phyloP scores from a whole-genome alignment of 2,888 invertebrate genomes.

The Leistus spinibarbis region DNA sequence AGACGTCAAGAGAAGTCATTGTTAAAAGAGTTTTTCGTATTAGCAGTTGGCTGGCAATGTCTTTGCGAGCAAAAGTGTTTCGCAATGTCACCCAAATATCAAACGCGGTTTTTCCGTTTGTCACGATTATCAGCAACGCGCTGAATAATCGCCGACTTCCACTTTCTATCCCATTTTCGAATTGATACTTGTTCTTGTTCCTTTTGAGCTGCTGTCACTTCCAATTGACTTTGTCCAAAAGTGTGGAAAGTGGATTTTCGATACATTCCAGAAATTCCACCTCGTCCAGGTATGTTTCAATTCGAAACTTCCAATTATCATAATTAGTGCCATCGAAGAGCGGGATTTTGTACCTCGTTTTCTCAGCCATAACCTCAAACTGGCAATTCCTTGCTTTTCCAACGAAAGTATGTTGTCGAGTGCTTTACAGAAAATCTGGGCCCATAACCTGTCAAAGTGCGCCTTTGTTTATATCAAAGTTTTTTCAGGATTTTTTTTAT shows the following conservation, averaged over 20 bases:
- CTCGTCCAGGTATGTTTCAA: too few relatives aligned
- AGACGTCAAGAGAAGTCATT: too few relatives aligned
- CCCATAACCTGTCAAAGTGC: too few relatives aligned
- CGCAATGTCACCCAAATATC: too few relatives aligned
- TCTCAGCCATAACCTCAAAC: slow-evolving; percentile 19
- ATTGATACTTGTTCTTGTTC: background rate
- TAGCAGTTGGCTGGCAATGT: too few relatives aligned
- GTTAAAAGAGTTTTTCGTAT: too few relatives aligned
- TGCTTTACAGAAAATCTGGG: background rate
- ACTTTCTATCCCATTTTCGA: slow-evolving; percentile 42
- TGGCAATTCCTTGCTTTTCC: too few relatives aligned
- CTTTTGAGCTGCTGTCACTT: background rate
- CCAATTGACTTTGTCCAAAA: background rate
- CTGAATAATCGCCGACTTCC: slow-evolving; percentile 45
- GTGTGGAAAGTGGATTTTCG: background rate
- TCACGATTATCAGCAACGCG: slow-evolving; percentile 45
- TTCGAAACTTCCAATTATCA: too few relatives aligned
- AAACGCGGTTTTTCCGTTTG: slow-evolving; percentile 44
- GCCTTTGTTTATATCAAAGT: too few relatives aligned
- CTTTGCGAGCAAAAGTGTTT: too few relatives aligned
- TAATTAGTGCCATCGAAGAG: slow-evolving; percentile 12
- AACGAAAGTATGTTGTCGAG: background rate
- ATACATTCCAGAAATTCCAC: too few relatives aligned
- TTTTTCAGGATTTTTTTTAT: too few relatives aligned
- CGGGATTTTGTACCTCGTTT: slow-evolving; percentile 11